These are phyloP conservation scores for Calosoma granatense DNA, from an alignment of 1,140 invertebrate species.

Conservation along the genomic window DNA sequence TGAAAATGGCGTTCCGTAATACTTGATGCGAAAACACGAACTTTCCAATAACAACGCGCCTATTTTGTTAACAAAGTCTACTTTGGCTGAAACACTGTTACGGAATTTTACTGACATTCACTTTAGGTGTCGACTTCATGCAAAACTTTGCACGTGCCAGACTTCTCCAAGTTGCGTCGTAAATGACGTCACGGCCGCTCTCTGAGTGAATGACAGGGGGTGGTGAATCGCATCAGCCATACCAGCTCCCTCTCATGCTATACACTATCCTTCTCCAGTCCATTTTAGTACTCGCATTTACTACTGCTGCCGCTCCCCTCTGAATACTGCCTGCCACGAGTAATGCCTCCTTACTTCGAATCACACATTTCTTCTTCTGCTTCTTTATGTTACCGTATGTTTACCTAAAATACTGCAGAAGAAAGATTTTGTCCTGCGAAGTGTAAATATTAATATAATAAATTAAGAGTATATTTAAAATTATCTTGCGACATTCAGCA, in stretches of 20 bases:
- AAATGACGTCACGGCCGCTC: background rate
- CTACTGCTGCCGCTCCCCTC: background rate
- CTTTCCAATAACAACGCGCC: conserved; percentile 1
- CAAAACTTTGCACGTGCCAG: background rate
- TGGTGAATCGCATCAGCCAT: background rate
- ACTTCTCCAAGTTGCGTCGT: background rate
- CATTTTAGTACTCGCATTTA: background rate
- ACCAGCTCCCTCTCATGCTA: too few species aligned
- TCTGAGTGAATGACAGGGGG: background rate
- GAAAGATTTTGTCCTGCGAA: too few species aligned
- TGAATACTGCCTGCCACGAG: too few species aligned
- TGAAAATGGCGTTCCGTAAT: background rate
- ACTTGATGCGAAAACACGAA: background rate
- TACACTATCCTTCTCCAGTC: background rate
- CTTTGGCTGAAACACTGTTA: background rate
- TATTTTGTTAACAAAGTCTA: background rate
- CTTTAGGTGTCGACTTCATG: conserved; percentile 6
- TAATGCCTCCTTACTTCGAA: too few species aligned
- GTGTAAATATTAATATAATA: too few species aligned
- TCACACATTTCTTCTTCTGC: too few species aligned
- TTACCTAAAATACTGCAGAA: too few species aligned
- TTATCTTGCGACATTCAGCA: too few species aligned
- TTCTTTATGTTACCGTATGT: too few species aligned
- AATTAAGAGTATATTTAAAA: too few species aligned
- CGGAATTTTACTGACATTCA: conserved; percentile 6